A percentile compares a stretch with the other conserved stretches of the same genome.
Evolutionary conservation across 92 coral and sea anemone genomes (phyloP).

Genomic region (Bergia sp.): DNA sequence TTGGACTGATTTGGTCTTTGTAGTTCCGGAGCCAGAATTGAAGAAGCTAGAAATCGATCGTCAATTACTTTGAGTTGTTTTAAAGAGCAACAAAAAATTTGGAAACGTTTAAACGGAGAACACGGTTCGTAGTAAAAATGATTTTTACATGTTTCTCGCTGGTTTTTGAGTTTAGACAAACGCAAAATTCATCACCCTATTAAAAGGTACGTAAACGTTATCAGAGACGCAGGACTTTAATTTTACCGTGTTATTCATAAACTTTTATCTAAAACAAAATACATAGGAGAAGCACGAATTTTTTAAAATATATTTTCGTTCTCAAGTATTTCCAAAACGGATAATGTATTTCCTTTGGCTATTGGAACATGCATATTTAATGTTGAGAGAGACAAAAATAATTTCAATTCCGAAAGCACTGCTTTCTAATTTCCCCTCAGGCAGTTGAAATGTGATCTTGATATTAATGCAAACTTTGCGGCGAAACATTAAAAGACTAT

Average conservation of each 20-base stretch:
- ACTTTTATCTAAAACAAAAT: not conserved
- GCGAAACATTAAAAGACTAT: not conserved
- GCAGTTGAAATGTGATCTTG: not conserved
- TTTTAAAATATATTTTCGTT: too few relatives aligned
- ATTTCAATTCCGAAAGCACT: not conserved
- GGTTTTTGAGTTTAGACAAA: not conserved
- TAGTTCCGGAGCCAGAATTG: not conserved
- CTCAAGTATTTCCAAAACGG: not conserved
- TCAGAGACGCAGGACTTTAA: not conserved
- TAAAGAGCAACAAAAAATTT: not conserved
- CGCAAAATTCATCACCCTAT: not conserved
- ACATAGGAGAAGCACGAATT: too few relatives aligned
- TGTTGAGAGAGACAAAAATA: not conserved
- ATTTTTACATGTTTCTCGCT: too few relatives aligned
- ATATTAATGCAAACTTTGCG: too few relatives aligned
- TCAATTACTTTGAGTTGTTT: not conserved
- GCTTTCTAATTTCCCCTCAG: not conserved
- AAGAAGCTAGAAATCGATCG: not conserved
- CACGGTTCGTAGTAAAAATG: too few relatives aligned
- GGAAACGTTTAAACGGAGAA: too few relatives aligned
- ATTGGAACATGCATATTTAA: not conserved
- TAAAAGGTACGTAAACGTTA: not conserved
- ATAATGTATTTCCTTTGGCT: not conserved
- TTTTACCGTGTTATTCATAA: not conserved
- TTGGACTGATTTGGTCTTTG: not conserved